These are phyloP conservation scores for Nannoperca australis DNA, from an alignment of 2,797 vertebrate species.

Conservation along the genomic window DNA sequence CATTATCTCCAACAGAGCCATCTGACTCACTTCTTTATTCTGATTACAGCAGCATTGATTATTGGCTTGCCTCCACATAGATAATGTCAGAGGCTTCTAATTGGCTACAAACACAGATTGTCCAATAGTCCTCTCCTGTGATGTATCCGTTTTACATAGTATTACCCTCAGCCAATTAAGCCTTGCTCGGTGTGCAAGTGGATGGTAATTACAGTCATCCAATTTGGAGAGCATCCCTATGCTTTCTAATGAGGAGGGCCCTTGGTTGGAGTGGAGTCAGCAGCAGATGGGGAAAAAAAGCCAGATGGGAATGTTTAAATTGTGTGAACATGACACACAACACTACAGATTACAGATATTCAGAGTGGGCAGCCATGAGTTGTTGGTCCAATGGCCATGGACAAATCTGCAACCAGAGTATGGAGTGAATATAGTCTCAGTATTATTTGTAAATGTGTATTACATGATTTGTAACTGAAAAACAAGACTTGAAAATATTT, in stretches of 20 bases:
- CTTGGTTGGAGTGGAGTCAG: constrained; percentile 53
- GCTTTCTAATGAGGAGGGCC: constrained; percentile 52
- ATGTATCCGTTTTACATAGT: constrained; percentile 64
- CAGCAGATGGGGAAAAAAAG: constrained; percentile 15
- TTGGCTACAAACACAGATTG: constrained; percentile 60
- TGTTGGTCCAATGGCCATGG: too few relatives aligned
- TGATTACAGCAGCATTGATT: constrained; percentile 55
- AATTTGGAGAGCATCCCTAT: constrained; percentile 56
- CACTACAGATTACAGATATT: background rate
- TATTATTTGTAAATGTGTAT: too few relatives aligned
- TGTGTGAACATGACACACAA: background rate
- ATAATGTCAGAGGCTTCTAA: constrained; percentile 56
- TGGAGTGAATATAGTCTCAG: too few relatives aligned
- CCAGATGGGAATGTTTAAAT: constrained; percentile 6
- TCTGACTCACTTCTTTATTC: constrained; percentile 32
- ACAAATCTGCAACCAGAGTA: constrained; percentile 7
- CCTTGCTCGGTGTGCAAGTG: constrained; percentile 35
- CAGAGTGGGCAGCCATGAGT: background rate
- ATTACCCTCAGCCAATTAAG: constrained; percentile 64
- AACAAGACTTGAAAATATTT: too few relatives aligned
- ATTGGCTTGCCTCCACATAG: constrained; percentile 38
- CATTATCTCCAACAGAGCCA: constrained; percentile 32
- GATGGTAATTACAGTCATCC: constrained; percentile 68
- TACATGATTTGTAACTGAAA: too few relatives aligned
- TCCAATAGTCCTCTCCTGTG: constrained; percentile 51